phyloP scores from a whole-genome alignment of 2,113 vertebrate species.

The Psephotus haematonotus region DNA sequence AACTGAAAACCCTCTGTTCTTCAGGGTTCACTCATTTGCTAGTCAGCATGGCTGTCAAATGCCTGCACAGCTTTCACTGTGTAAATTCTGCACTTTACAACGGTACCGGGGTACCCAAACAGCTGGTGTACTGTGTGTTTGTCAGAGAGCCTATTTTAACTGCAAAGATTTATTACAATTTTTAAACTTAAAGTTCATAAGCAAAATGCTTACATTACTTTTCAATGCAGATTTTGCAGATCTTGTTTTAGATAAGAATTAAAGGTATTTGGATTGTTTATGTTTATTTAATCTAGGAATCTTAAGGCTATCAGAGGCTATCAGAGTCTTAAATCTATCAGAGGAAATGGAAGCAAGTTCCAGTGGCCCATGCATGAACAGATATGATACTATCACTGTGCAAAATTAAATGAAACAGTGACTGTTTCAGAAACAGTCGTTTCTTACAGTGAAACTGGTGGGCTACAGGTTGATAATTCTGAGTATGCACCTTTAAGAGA shows the following conservation, averaged over 20 bases:
- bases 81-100: not conserved
- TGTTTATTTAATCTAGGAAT: not conserved
- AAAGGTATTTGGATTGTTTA: conserved; percentile 4
- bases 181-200: not conserved
- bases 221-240: not conserved
- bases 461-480: not conserved
- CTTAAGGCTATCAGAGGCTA: not conserved
- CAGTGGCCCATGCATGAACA: not conserved
- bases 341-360: conserved; percentile 26
- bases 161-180: not conserved
- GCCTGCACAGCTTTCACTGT: not conserved
- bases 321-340: not conserved
- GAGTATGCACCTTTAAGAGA: not conserved
- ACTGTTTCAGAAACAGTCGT: not conserved
- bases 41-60: not conserved
- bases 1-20: not conserved
- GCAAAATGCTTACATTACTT: not conserved
- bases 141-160: not conserved
- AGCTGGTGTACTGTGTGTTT: not conserved
- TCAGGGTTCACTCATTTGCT: not conserved
- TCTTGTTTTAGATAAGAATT: not conserved
- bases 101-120: not conserved
- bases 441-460: not conserved
- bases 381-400: not conserved
- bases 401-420: not conserved